phyloP scores from a whole-genome alignment of 2,888 invertebrate species.

The Eugnorisma glareosa region DNA sequence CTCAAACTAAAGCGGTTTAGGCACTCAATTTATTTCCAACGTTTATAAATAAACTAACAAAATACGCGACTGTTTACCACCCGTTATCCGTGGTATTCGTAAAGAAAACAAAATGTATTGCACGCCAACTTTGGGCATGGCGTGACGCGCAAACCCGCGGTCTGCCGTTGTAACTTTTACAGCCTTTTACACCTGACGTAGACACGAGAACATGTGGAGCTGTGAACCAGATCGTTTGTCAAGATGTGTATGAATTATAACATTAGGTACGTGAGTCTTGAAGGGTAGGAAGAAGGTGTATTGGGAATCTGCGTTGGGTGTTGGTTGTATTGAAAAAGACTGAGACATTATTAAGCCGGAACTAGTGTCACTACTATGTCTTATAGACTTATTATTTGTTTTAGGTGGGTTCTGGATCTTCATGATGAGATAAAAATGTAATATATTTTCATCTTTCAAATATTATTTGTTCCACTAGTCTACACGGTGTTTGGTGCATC shows the following conservation, averaged over 20 bases:
- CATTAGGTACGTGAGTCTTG: slow-evolving; percentile 5
- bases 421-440: neutral
- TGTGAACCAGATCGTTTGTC: slow-evolving; percentile 55
- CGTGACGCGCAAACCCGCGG: slow-evolving; percentile 72
- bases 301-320: neutral
- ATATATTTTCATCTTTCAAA: neutral
- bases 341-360: neutral
- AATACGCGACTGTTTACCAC: slow-evolving; percentile 69
- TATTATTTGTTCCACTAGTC: neutral
- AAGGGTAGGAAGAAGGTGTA: neutral
- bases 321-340: neutral
- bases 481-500: neutral
- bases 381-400: neutral
- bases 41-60: slow-evolving; percentile 67
- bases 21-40: slow-evolving; percentile 66
- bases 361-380: neutral
- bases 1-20: slow-evolving; percentile 63
- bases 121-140: slow-evolving; percentile 70
- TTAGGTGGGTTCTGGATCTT: neutral
- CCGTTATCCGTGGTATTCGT: slow-evolving; percentile 69
- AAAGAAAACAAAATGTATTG: slow-evolving; percentile 73
- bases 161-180: slow-evolving; percentile 70
- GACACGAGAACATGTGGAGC: slow-evolving; percentile 59
- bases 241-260: slow-evolving; percentile 57
- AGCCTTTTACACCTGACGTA: slow-evolving; percentile 68